Evolutionary conservation across 2,888 invertebrate species (phyloP), one percentile per base, ranked within the genome.

Genomic region (Hemicrepidius hirtus): DNA sequence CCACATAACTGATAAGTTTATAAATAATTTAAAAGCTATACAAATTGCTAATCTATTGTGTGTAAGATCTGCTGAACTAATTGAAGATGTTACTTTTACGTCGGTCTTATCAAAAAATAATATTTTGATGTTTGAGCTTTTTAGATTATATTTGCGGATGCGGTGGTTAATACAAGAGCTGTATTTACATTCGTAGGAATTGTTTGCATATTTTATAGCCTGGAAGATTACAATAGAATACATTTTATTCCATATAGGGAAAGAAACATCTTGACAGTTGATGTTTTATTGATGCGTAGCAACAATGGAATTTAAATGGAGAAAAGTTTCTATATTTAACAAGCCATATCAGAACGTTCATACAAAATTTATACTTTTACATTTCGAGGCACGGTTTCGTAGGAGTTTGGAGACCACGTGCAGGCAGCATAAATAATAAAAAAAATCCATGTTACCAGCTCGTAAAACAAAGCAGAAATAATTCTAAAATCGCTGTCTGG

Each of bases 221-320:
- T 44, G 5, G 16, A 44, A 67, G 32, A 57, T 28, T 28, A 53
- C 57, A 55, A 57, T 57, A 67, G 55, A 44, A 55, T 53, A 24
- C 50, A 60, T 46, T 24, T 60, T 46, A n/a, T 32, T 16, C 72
- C 57, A 20, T 66, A 60, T 67, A 63, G 40, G 63, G 68, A 28
- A 64, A 71, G 71, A 71, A 12, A 59, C 49, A 49, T 65, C 64
- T 62, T 55, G 65, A 59, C 65, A 64, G 68, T 40, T 21, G 63
- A 70, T 53, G 65, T 65, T 65, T 65, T 71, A 71, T 71, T 71
- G 59, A 71, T 65, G 57, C 40, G 16, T 24, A 49, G 46, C 57
- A 37, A 60, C 50, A 46, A 59, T 49, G 44, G 70, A 65, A 70
- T 65, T 64, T 59, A 49, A 70, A 70, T 59, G 20, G 13, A 24